Base-by-base conservation (phyloP, 1,140 invertebrate species). In the Lepidostoma basale region DNA sequence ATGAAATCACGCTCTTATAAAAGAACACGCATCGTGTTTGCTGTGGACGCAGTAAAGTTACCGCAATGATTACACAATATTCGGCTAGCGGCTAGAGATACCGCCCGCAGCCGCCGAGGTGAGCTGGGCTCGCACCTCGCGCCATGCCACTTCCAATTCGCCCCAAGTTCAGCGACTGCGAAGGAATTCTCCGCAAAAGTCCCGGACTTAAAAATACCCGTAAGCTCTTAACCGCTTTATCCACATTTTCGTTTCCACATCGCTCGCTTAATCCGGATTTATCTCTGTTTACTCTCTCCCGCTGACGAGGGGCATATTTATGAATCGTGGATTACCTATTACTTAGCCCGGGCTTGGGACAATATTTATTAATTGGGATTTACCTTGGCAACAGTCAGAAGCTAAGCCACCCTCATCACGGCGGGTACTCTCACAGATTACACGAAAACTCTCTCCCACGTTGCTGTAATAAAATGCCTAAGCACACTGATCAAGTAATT, bases 361-460 rank as follows among this genome's bases (percentile, higher is more conserved):
- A 69, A 69, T 69, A 59, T 69, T 69, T 69, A 69, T 69, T 63
- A 63, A 69, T 69, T 64, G 49, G 39, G 47, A 60, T 62, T 68
- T 49, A 58, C 58, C 39, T 68, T 40, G 40, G 45, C 45, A 47
- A 63, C 60, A 18, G n/a, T n/a, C n/a, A n/a, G n/a, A n/a, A n/a
- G n/a, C n/a, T n/a, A n/a, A n/a, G n/a, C n/a, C n/a, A n/a, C n/a
- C n/a, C n/a, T n/a, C n/a, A n/a, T n/a, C n/a, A n/a, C n/a, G n/a
- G n/a, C n/a, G n/a, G n/a, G n/a, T n/a, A n/a, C n/a, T n/a, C n/a
- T n/a, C n/a, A n/a, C n/a, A n/a, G n/a, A n/a, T n/a, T n/a, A n/a
- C n/a, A n/a, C n/a, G n/a, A n/a, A n/a, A n/a, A n/a, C n/a, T n/a
- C n/a, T n/a, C n/a, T n/a, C n/a, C n/a, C n/a, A n/a, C n/a, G n/a